These are phyloP conservation scores for Heliangelus exortis DNA, from an alignment of 2,797 vertebrate species.

Conservation along the genomic window DNA sequence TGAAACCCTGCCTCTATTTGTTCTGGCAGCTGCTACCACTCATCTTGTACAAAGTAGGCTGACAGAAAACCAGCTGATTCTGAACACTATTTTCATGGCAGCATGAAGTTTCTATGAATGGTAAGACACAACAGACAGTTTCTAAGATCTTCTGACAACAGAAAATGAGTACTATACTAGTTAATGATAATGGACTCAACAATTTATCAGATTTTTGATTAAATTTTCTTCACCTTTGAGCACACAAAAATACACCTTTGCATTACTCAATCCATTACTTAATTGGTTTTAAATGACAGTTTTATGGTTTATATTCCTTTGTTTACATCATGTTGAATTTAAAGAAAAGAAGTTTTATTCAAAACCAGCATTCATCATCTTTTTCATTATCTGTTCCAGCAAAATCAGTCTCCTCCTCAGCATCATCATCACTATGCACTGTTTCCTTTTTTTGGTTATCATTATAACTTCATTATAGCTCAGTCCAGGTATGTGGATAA, in stretches of 20 bases:
- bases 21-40: neutral
- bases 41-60: neutral
- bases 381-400: neutral
- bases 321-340: neutral
- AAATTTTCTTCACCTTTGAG: neutral
- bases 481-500: neutral
- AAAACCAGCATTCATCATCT: neutral
- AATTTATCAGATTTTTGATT: neutral
- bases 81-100: constrained; percentile 13
- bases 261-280: neutral
- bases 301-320: neutral
- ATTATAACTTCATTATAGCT: neutral
- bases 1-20: constrained; percentile 6
- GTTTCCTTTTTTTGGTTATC: neutral
- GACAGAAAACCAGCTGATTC: constrained; percentile 16
- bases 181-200: neutral
- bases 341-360: neutral
- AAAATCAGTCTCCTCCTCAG: neutral
- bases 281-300: neutral
- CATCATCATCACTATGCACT: neutral
- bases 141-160: neutral
- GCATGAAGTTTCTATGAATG: neutral
- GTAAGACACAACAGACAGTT: neutral
- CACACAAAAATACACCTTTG: neutral
- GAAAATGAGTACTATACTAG: neutral